These are phyloP conservation scores for Recurvirostra avosetta DNA, from an alignment of 2,113 vertebrate species.

Conservation along the genomic window DNA sequence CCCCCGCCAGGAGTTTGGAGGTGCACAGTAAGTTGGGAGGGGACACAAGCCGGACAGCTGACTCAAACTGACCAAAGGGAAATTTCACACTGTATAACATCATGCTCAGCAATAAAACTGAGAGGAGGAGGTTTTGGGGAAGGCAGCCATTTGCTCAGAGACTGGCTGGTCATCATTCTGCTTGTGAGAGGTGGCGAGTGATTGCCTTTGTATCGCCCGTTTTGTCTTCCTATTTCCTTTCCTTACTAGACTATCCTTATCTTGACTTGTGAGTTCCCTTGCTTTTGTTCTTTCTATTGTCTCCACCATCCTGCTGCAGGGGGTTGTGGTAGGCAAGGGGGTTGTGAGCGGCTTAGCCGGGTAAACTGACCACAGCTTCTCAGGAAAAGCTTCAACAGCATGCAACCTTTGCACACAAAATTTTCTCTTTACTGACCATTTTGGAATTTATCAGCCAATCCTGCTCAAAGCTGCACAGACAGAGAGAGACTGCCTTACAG, in stretches of 20 bases:
- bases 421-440: neutral
- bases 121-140: neutral
- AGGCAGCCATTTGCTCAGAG: neutral
- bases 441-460: neutral
- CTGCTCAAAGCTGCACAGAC: neutral
- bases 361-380: neutral
- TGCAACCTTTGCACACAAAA: neutral
- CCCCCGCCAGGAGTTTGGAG: neutral
- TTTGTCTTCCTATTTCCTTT: neutral
- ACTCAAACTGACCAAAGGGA: neutral
- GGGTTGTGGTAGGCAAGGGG: no score
- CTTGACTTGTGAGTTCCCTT: accelerated
- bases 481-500: neutral
- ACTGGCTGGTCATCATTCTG: neutral
- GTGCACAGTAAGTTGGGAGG: neutral
- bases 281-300: neutral
- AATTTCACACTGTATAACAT: accelerated
- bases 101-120: neutral
- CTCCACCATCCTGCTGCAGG: neutral
- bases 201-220: neutral
- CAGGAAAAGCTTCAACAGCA: neutral
- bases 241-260: neutral
- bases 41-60: neutral
- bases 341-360: neutral
- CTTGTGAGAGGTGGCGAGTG: accelerated